Evolutionary conservation across 2,888 invertebrate species (phyloP), one percentile per base, ranked within the genome.

Genomic region (Hypercompe scribonia): DNA sequence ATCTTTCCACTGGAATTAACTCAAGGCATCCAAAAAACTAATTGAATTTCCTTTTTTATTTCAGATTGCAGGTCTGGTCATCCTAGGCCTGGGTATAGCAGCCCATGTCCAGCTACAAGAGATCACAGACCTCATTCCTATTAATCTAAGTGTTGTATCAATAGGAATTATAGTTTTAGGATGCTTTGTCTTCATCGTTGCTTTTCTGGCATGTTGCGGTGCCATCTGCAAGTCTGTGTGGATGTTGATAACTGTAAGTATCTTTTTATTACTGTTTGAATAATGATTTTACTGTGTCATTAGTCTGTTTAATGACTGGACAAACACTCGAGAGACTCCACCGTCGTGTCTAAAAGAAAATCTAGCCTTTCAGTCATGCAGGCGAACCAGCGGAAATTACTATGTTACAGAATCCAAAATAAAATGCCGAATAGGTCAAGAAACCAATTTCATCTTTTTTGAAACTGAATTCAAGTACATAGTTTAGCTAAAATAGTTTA

Each of bases 161-260:
- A 89, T 92, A 36, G 74, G 86, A 0, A 71, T 91, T 3, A 87
- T 92, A 34, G 87, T 97, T 10, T 85, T 97, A 50, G 97, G 97
- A 5, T 91, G 95, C 15, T 85, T 97, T 36, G 96, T 97, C 0
- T 97, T 98, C 84, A 89, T 97, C 72, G 97, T 98, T 61, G 97
- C 98, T 0, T 98, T 98, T 93, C 97, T 98, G 83, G 98, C 98
- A 77, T 98, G 98, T 90, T 98, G 98, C 86, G 98, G 98, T 0
- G 98, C 98, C 0, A 96, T 97, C 78, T 96, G 97, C 68, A 98
- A 98, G 89, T 98, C 97, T 80, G 97, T 97, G 86, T 98, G 98
- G 92, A 97, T 98, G 96, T 96, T 97, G 13, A 94, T 97, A 87
- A 97, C 96, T 84, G 98, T 98, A 93, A 97, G 96, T 93, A 69